Evolutionary conservation across 2,888 invertebrate species (phyloP).

Genomic region (Ochropleura plecta): DNA sequence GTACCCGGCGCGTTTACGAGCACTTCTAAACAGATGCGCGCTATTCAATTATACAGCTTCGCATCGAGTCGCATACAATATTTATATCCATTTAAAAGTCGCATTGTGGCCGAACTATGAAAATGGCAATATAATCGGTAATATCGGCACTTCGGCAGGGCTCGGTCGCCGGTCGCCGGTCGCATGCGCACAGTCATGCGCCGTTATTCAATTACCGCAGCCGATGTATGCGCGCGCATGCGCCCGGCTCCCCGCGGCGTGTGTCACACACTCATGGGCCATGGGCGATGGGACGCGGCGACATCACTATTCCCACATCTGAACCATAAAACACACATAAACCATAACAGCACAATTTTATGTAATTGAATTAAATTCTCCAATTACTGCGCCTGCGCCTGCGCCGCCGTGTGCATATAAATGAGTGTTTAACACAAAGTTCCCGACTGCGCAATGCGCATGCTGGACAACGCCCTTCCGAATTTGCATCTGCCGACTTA

Average conservation of each 20-base stretch:
- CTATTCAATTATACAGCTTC: constrained; percentile 64
- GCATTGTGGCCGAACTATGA: constrained; percentile 56
- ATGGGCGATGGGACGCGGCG: neutral
- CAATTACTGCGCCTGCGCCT: constrained; percentile 3
- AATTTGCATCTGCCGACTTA: neutral
- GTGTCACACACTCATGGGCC: constrained; percentile 32
- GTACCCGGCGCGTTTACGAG: constrained; percentile 59
- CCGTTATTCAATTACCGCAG: constrained; percentile 74
- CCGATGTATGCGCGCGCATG: constrained; percentile 68
- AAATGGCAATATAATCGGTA: constrained; percentile 61
- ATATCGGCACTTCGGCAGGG: constrained; percentile 34
- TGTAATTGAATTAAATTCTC: constrained; percentile 41
- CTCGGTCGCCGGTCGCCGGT: constrained; percentile 4
- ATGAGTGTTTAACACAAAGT: constrained; percentile 1
- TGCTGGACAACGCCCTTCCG: neutral
- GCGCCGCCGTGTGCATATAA: neutral
- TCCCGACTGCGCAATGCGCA: neutral
- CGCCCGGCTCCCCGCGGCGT: constrained; percentile 40
- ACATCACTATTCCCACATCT: constrained; percentile 43
- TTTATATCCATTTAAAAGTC: constrained; percentile 61
- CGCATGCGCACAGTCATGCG: constrained; percentile 26
- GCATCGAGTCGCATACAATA: constrained; percentile 60
- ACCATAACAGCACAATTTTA: constrained; percentile 29
- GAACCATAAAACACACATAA: constrained; percentile 36
- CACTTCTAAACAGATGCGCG: constrained; percentile 56